These are phyloP conservation scores for Heliopora coerulea DNA, from an alignment of 92 coral and sea anemone genomes.

Conservation along the genomic window DNA sequence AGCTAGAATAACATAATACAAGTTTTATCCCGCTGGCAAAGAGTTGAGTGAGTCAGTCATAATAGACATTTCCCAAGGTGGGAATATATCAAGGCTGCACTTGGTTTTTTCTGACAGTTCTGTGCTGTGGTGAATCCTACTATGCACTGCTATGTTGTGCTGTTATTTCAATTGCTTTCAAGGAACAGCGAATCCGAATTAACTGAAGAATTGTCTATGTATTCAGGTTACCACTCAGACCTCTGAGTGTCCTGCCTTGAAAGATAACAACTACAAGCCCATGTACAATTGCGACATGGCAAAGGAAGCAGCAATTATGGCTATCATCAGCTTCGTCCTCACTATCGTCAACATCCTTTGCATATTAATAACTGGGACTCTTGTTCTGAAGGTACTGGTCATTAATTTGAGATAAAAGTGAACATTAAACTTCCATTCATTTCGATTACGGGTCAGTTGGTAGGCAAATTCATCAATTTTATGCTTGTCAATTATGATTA, in stretches of 20 bases:
- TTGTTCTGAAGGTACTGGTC: conserved; percentile 37
- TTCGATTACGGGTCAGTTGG: not conserved
- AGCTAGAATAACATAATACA: too few relatives aligned
- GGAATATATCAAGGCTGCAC: too few relatives aligned
- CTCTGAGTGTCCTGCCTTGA: conserved; percentile 13
- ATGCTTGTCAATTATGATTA: not conserved
- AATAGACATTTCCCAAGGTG: too few relatives aligned
- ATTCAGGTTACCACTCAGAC: not conserved
- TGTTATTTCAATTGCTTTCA: too few relatives aligned
- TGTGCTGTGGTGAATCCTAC: too few relatives aligned
- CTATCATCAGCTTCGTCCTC: conserved; percentile 28
- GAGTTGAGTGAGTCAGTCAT: too few relatives aligned
- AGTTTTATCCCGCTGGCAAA: too few relatives aligned
- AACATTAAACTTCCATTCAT: too few relatives aligned
- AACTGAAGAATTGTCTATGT: not conserved
- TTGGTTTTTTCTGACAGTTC: too few relatives aligned
- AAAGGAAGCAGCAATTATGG: conserved; percentile 23
- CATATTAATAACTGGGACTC: conserved; percentile 12
- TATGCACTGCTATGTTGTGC: too few relatives aligned
- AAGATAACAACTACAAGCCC: conserved; percentile 30
- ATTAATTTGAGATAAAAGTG: too few relatives aligned
- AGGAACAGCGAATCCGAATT: too few relatives aligned
- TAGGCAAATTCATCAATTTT: not conserved
- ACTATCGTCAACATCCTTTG: conserved; percentile 30
- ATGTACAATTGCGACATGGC: conserved; percentile 31